Conservation (phyloP, 2,888 invertebrate species). For the Nomada fabriciana region DNA sequence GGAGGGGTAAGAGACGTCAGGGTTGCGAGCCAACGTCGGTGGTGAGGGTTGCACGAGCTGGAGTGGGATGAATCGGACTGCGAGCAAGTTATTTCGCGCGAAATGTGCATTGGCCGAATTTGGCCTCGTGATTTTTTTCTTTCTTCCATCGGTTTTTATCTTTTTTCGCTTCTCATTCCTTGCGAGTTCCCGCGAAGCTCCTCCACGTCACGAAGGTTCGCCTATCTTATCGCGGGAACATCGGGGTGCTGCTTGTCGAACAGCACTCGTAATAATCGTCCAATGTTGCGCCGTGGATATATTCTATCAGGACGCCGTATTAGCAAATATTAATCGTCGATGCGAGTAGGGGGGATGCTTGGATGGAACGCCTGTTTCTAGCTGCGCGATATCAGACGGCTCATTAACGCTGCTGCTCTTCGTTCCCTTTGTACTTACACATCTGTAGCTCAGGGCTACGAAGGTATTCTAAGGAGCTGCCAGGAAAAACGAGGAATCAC, state of each 20-base stretch:
- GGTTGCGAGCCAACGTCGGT: constrained; percentile 44
- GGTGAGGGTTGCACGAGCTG: constrained; percentile 56
- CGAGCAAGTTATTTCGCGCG: constrained; percentile 74
- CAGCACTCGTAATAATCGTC: neutral
- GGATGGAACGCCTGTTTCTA: constrained; percentile 1
- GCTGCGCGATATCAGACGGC: constrained; percentile 15
- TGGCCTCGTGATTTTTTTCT: constrained; percentile 49
- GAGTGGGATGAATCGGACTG: constrained; percentile 72
- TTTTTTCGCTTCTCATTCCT: neutral
- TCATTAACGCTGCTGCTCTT: neutral
- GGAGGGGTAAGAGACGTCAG: constrained; percentile 46
- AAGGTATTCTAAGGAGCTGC: constrained; percentile 12
- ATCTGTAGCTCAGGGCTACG: constrained; percentile 15
- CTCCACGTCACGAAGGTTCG: constrained; percentile 12
- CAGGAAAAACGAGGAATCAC: constrained; percentile 19
- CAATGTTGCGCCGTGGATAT: no score
- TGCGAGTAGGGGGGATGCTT: neutral
- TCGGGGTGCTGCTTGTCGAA: neutral
- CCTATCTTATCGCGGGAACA: constrained; percentile 17
- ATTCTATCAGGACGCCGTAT: neutral
- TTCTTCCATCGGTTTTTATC: neutral
- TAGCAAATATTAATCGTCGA: constrained; percentile 6
- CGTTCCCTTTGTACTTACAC: constrained; percentile 1
- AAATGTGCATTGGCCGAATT: constrained; percentile 74
- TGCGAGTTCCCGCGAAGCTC: neutral